Percentiles rank a stretch among this genome's conserved stretches.
Conservation (phyloP, 2,113 vertebrate genomes). For the Pardalotus punctatus region DNA sequence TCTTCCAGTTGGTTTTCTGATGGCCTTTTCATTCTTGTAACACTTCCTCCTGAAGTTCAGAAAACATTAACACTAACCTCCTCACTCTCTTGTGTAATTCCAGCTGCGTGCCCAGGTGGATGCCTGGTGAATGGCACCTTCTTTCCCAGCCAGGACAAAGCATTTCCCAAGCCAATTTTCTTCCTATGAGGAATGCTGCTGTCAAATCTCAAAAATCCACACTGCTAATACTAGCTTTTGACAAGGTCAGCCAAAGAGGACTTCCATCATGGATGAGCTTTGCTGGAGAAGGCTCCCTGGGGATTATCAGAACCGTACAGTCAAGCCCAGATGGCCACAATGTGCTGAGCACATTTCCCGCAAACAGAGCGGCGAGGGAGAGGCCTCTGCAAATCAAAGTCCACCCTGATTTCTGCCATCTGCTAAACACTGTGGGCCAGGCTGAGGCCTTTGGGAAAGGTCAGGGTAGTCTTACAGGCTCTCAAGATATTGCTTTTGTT, state of each 20-base stretch:
- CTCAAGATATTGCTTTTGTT: constrained; percentile 2
- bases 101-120: background rate
- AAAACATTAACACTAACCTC: fast-evolving
- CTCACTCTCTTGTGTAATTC: background rate
- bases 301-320: constrained; percentile 15
- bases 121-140: background rate
- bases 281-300: constrained; percentile 20
- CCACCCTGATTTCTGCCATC: background rate
- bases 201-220: background rate
- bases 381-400: background rate
- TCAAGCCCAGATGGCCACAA: constrained; percentile 39
- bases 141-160: background rate
- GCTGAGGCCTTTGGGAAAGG: constrained; percentile 32
- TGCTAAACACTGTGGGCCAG: background rate
- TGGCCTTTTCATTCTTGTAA: background rate
- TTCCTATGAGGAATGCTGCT: background rate
- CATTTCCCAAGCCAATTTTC: background rate
- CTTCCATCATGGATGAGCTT: constrained; percentile 27
- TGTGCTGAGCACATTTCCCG: background rate
- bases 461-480: background rate
- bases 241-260: constrained; percentile 39
- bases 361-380: background rate
- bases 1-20: background rate
- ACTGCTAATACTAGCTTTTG: background rate
- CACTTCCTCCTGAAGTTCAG: background rate